Evolutionary conservation across 2,797 vertebrate species (phyloP).

Genomic region (Chiroxiphia lanceolata): DNA sequence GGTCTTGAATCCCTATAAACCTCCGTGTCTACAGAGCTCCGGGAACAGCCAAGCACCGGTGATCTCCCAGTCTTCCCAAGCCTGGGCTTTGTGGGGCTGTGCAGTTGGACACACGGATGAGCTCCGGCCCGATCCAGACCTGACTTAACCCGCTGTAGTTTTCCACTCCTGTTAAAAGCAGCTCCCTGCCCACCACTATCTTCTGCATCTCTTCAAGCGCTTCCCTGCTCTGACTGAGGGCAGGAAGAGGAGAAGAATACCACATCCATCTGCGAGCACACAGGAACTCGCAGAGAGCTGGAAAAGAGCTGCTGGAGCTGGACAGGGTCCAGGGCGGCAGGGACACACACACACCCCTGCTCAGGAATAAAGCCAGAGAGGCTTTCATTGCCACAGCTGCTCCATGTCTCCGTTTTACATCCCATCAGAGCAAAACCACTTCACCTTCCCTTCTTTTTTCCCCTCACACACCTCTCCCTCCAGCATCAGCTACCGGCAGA

Average conservation of each 20-base stretch:
- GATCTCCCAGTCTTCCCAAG: background rate
- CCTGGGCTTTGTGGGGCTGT: background rate
- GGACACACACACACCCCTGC: background rate
- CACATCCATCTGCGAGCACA: background rate
- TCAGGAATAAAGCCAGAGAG: background rate
- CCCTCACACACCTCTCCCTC: background rate
- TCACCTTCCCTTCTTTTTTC: background rate
- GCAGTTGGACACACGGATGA: fast-evolving
- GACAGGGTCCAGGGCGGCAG: background rate
- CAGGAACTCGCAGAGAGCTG: background rate
- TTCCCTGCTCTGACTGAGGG: background rate
- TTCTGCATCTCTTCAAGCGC: background rate
- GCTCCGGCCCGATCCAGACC: fast-evolving
- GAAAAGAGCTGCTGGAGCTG: background rate
- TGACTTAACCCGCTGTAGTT: fast-evolving
- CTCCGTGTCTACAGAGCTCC: background rate
- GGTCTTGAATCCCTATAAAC: background rate
- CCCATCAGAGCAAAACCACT: background rate
- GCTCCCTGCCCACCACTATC: background rate
- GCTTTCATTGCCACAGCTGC: fast-evolving
- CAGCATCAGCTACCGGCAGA: background rate
- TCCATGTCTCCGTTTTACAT: fast-evolving
- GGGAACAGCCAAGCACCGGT: background rate
- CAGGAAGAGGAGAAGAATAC: background rate
- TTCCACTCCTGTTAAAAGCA: background rate